Evolutionary conservation across 2,113 vertebrate species (phyloP), one percentile per base, ranked within the genome.

Genomic region (Himantopus leucocephalus): DNA sequence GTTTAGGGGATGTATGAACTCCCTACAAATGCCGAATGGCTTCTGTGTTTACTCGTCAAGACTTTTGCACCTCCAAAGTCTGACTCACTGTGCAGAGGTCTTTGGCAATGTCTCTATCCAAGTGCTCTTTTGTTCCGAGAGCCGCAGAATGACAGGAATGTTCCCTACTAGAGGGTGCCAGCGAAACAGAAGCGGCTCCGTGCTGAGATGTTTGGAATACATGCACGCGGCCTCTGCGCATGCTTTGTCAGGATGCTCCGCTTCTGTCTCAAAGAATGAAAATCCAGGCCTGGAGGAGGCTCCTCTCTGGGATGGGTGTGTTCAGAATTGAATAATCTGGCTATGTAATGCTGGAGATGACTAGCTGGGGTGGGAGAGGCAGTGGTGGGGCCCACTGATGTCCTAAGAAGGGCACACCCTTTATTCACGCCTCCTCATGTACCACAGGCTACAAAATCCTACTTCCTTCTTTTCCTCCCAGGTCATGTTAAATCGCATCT

Each of bases 361-460:
- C 92, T 97, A 73, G 89, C 74, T 85, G 93, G 96, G 97, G 92
- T 95, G 96, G 94, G 95, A 56, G 96, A 95, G 77, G 79, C 67
- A 62, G 87, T 92, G 89, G 91, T 96, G 93, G 90, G 88, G 95
- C 83, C 48, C 73, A 18, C 89, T 86, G 94, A 64, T 96, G 87
- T 85, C 93, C 93, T 86, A 63, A 94, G 91, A 91, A 96, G 34
- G 93, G 67, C 92, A 77, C 95, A 96, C 94, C 92, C 95, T 96
- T 93, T 68, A 87, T 94, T 97, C 95, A 95, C 26, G 56, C 91
- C 97, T 91, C 92, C 52, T 89, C 22, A 13, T 97, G 78, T 93
- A 97, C 97, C 95, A 96, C 96, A 86, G 96, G 97, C 97, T 97
- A 97, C 95, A 94, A 75, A 97, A 97, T 97, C 94, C 72, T 93